These are phyloP conservation scores for Mythimna albipuncta DNA, from an alignment of 2,888 invertebrate species.

Conservation along the genomic window DNA sequence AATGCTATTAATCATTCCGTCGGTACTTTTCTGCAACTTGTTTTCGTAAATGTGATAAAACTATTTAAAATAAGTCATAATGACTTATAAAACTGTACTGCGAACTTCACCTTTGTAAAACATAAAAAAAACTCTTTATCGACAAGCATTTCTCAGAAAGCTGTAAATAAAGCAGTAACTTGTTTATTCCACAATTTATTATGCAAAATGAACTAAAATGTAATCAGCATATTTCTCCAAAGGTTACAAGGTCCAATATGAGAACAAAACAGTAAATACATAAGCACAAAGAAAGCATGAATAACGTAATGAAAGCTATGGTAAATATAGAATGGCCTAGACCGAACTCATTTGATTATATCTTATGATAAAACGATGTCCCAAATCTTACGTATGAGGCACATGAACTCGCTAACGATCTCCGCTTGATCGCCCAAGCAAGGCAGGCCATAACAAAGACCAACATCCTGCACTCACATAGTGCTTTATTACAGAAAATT, in stretches of 20 bases:
- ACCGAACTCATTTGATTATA: background rate
- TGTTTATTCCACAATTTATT: background rate
- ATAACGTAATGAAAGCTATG: constrained; percentile 2
- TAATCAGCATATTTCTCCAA: background rate
- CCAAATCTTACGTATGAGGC: constrained; percentile 49
- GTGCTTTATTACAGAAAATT: constrained; percentile 66
- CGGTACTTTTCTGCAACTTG: constrained; percentile 49
- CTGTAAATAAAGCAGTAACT: background rate
- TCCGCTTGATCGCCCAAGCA: constrained; percentile 77
- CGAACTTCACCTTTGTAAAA: constrained; percentile 33
- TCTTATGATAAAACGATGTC: constrained; percentile 35
- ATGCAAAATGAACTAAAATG: constrained; percentile 23
- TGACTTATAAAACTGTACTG: constrained; percentile 37
- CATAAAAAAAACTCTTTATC: constrained; percentile 25
- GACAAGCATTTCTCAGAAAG: constrained; percentile 23
- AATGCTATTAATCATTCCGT: constrained; percentile 28
- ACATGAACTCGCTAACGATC: constrained; percentile 57
- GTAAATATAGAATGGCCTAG: background rate
- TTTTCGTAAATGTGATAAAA: constrained; percentile 34
- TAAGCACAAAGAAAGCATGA: constrained; percentile 2
- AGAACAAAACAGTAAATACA: background rate
- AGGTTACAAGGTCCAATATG: constrained; percentile 8
- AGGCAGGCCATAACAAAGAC: constrained; percentile 71
- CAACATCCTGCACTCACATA: constrained; percentile 61
- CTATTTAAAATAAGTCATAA: constrained; percentile 36